Percentiles rank a stretch among this genome's conserved stretches.
Evolutionary conservation across 37 sponge, comb jelly and placozoan genomes (phyloP).

Genomic region (Diacarnus erythraeanus): DNA sequence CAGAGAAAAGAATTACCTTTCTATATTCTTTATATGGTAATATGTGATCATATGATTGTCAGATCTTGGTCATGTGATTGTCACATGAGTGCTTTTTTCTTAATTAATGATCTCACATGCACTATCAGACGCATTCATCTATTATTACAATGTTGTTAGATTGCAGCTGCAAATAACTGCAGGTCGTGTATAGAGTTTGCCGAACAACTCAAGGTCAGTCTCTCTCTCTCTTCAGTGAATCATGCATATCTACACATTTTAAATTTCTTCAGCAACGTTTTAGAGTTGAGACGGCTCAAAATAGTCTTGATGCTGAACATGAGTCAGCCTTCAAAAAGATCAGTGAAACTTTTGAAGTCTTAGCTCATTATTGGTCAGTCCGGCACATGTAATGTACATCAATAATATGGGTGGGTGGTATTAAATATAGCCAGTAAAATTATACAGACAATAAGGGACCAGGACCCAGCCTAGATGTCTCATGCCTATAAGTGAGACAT

Average conservation of each 20-base stretch:
- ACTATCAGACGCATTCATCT: neutral
- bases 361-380: constrained; percentile 54
- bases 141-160: constrained; percentile 18
- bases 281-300: constrained; percentile 17
- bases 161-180: constrained; percentile 77
- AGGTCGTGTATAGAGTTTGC: constrained; percentile 56
- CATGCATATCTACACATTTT: neutral
- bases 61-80: too few relatives aligned
- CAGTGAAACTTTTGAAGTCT: constrained; percentile 35
- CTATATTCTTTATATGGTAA: constrained; percentile 65
- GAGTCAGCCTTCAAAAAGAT: constrained; percentile 38
- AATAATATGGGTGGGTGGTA: too few relatives aligned
- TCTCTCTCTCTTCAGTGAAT: neutral
- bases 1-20: constrained; percentile 31
- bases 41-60: too few relatives aligned
- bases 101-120: constrained; percentile 2
- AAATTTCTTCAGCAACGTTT: constrained; percentile 16
- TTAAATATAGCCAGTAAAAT: too few relatives aligned
- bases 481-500: too few relatives aligned
- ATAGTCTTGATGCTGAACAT: constrained; percentile 20
- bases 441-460: too few relatives aligned
- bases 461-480: too few relatives aligned
- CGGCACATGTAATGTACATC: too few relatives aligned
- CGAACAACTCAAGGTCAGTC: constrained; percentile 57
- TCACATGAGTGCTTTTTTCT: too few relatives aligned